These are phyloP conservation scores for Hippocampus guttulatus DNA, from an alignment of 2,113 vertebrate species.

Conservation along the genomic window DNA sequence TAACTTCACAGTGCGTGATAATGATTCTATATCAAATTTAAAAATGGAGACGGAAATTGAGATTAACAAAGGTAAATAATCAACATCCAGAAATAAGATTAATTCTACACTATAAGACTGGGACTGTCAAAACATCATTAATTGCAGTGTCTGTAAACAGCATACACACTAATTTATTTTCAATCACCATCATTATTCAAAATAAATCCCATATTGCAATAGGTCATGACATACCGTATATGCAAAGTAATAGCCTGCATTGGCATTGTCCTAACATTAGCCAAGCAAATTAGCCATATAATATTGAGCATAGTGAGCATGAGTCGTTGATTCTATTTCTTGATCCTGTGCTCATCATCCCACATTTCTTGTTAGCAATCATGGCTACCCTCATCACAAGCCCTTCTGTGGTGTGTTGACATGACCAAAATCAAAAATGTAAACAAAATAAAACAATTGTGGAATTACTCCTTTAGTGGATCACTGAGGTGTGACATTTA, in stretches of 20 bases:
- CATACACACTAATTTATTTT: neutral
- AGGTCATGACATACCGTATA: neutral
- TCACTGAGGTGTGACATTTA: neutral
- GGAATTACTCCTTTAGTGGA: neutral
- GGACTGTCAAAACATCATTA: neutral
- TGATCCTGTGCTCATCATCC: neutral
- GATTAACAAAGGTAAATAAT: conserved; percentile 13
- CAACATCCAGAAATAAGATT: conserved; percentile 5
- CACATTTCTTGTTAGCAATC: neutral
- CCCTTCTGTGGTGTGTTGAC: too few relatives aligned
- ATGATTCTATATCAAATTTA: conserved; percentile 33
- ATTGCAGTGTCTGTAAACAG: neutral
- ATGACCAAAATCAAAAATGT: too few relatives aligned
- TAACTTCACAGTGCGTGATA: conserved; percentile 19
- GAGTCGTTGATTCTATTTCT: neutral
- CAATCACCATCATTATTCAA: neutral
- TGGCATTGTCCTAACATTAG: neutral
- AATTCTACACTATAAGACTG: neutral
- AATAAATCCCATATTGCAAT: neutral
- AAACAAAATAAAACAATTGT: too few relatives aligned
- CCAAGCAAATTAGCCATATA: neutral
- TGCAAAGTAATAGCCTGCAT: neutral
- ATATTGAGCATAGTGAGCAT: neutral
- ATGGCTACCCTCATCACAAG: too few relatives aligned
- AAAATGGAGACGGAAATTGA: conserved; percentile 17